Base-by-base conservation (phyloP, 2,113 vertebrate species). In the Progne subis region DNA sequence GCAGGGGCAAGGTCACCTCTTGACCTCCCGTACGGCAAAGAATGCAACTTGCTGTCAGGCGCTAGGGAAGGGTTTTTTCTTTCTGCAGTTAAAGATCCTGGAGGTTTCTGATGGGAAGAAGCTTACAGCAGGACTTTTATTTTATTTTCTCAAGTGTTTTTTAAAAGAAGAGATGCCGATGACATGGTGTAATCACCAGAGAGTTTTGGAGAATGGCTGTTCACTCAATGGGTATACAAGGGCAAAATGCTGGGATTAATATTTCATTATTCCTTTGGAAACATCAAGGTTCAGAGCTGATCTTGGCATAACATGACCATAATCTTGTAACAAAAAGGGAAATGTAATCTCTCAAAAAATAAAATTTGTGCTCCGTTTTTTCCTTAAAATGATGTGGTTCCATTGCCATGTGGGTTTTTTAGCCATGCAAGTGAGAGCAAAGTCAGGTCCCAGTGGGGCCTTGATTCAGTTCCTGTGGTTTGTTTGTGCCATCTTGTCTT, bases 1-100 rank as follows among this genome's bases (percentile, higher is more conserved):
- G 88, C 91, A 97, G 95, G 91, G 70, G 86, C 92, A 88, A 75
- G 80, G 69, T 96, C 94, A 94, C 93, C 91, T 86, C 81, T 52
- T 89, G 94, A 94, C 96, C 96, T 94, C 89, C 74, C 23, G 6
- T 75, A 78, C 25, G 1, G 81, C 77, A 75, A 95, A 82, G 95
- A 96, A 94, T 95, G 86, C 65, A 72, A 60, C 86, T 91, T 49
- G 86, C 93, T 92, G 86, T 86, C 81, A 86, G 83, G 74, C 91
- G 20, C 81, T 79, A 49, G 83, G 67, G 69, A 84, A 83, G 86
- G 46, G 17, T 56, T 82, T 88, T 60, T 88, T 44, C 69, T 81
- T 78, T 63, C 83, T 91, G 41, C 83, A 82, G 61, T n/a, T 89
- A 61, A 78, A 87, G 74, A 57, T 79, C 74, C n/a, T 18, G 0